Conservation (phyloP, 1,140 invertebrate genomes). For the Drosophila lacteicornis region DNA sequence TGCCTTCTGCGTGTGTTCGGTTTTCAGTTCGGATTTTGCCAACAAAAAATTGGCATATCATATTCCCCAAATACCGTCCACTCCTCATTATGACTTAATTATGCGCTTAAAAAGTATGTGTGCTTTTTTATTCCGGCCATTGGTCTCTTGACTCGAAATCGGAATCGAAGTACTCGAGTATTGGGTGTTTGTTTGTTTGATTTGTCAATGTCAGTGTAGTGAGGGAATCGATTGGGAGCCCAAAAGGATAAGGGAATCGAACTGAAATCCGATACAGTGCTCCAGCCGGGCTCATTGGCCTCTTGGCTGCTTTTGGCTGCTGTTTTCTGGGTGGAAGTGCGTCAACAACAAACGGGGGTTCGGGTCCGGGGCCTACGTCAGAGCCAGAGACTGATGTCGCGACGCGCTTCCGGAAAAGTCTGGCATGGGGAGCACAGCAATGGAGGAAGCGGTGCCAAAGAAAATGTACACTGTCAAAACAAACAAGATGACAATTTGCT, state of each 20-base stretch:
- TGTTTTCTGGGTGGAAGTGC: slow-evolving; percentile 45
- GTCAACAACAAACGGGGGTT: slow-evolving; percentile 54
- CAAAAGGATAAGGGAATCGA: slow-evolving; percentile 28
- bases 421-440: slow-evolving; percentile 62
- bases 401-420: slow-evolving; percentile 82
- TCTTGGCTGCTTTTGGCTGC: slow-evolving; percentile 28
- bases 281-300: slow-evolving; percentile 67
- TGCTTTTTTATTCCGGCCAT: slow-evolving; percentile 61
- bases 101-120: slow-evolving; percentile 67
- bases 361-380: slow-evolving; percentile 53
- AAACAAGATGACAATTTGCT: slow-evolving; percentile 12
- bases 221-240: slow-evolving; percentile 6
- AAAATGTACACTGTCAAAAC: slow-evolving; percentile 35
- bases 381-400: slow-evolving; percentile 75
- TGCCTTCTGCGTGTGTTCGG: slow-evolving; percentile 48
- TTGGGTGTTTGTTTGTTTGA: slow-evolving; percentile 8
- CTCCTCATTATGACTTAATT: slow-evolving; percentile 80
- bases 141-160: slow-evolving; percentile 41
- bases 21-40: slow-evolving; percentile 22
- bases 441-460: slow-evolving; percentile 73
- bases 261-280: slow-evolving; percentile 47
- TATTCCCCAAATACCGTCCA: slow-evolving; percentile 31
- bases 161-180: slow-evolving; percentile 3
- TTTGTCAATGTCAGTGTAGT: slow-evolving; percentile 14
- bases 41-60: slow-evolving; percentile 73